Base-by-base conservation (phyloP, 2,888 invertebrate genomes). In the Tetramorium bicarinatum region DNA sequence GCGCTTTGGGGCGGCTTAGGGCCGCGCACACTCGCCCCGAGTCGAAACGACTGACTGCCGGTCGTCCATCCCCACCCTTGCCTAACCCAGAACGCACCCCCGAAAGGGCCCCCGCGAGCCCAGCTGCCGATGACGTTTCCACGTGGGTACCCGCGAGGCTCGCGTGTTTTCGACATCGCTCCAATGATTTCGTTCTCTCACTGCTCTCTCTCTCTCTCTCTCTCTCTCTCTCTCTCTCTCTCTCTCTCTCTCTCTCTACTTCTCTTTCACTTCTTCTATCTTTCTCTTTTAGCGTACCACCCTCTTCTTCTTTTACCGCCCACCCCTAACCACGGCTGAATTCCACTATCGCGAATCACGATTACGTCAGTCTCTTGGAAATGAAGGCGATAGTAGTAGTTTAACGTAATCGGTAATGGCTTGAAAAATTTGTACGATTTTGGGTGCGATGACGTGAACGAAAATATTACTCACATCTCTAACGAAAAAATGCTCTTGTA, bases 101-200 rank as follows among this genome's bases (percentile, higher is more conserved):
- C 82, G 83, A 84, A 87, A 89, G 91, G 90, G 92, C 92, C 88
- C 89, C 86, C 84, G 87, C 91, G 91, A 91, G 88, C 88, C 88
- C 88, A 88, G 90, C 89, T 89, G 89, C 91, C 94, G 94, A 94
- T 94, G 94, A 94, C 94, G 94, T 94, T 94, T 94, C 94, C 94
- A 91, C 94, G 93, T 93, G 94, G 93, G 91, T 94, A 93, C 92
- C 93, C 93, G 92, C 92, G 92, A 94, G 94, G 94, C 93, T 94
- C 93, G 94, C 93, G 94, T 94, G 94, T 93, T 94, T 94, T 94
- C 94, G 94, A 94, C 94, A 92, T 93, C 90, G 87, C 88, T 88
- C 91, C 92, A 90, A 94, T 93, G 92, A 93, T 92, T 93, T 91
- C 90, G 89, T 85, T 74, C 86, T 74, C 85, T 77, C 84, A 62